Conservation (phyloP, 2,888 invertebrate species). For the Acrocera orbiculus region DNA sequence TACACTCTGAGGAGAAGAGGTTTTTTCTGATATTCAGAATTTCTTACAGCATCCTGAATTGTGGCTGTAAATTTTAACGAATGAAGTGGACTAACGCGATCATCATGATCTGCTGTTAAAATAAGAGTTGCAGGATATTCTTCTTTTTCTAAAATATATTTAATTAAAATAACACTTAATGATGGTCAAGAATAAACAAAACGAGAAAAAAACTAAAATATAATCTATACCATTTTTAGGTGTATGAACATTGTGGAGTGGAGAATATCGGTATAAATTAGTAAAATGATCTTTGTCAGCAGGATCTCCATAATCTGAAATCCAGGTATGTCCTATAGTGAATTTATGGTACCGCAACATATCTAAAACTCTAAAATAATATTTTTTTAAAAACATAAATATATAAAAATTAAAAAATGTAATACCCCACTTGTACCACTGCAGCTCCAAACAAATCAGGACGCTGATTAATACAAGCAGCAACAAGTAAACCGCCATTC, state of each 20-base stretch:
- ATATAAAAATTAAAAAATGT: background rate
- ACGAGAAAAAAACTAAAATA: background rate
- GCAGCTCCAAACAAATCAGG: conserved; percentile 89
- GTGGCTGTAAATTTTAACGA: conserved; percentile 88
- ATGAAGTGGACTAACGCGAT: conserved; percentile 94
- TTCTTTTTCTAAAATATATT: conserved; percentile 21
- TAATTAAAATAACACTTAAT: background rate
- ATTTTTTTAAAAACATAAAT: background rate
- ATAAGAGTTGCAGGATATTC: conserved; percentile 86
- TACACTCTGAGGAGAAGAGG: conserved; percentile 83
- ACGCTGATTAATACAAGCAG: conserved; percentile 84
- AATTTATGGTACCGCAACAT: conserved; percentile 97
- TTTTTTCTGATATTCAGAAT: conserved; percentile 47
- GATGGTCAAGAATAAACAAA: background rate
- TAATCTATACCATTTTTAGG: conserved; percentile 35
- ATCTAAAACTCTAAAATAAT: conserved; percentile 66
- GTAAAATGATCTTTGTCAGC: conserved; percentile 74
- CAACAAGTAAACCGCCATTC: conserved; percentile 93
- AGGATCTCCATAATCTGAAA: conserved; percentile 84
- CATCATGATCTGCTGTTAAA: conserved; percentile 96
- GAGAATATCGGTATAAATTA: conserved; percentile 74
- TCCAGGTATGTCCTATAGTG: conserved; percentile 95
- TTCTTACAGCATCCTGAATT: conserved; percentile 58
- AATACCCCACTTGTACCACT: conserved; percentile 83
- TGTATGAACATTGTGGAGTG: conserved; percentile 72